A percentile compares a stretch with the other conserved stretches of the same genome.
Evolutionary conservation across 2,888 invertebrate species (phyloP).

Genomic region (Hedychridium roseum): DNA sequence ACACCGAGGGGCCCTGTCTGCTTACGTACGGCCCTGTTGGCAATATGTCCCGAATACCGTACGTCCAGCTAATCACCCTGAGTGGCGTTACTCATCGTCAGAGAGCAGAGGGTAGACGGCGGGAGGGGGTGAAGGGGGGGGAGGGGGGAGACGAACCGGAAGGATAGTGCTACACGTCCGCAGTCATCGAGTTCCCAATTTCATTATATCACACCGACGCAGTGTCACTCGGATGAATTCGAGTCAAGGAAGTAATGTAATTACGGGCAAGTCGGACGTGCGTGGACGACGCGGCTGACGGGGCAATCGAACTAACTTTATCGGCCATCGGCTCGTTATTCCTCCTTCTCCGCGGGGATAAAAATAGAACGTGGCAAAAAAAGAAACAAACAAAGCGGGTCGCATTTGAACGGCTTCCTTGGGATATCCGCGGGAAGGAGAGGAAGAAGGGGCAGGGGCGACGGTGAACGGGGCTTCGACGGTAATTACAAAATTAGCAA

Average conservation of each 20-base stretch:
- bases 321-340: background rate
- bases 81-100: slow-evolving; percentile 31
- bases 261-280: too few relatives aligned
- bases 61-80: slow-evolving; percentile 32
- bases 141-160: background rate
- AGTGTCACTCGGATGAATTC: background rate
- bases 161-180: too few relatives aligned
- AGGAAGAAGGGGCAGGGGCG: slow-evolving; percentile 12
- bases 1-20: too few relatives aligned
- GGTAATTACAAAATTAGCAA: slow-evolving; percentile 52
- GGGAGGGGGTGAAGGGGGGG: background rate
- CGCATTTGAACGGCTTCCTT: too few relatives aligned
- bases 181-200: background rate
- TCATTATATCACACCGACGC: background rate
- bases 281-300: background rate
- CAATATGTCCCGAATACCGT: slow-evolving; percentile 16
- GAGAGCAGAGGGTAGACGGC: background rate
- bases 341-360: slow-evolving; percentile 17
- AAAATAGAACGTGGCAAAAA: too few relatives aligned
- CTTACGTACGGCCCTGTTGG: background rate
- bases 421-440: slow-evolving; percentile 2
- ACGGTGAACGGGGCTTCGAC: slow-evolving; percentile 17
- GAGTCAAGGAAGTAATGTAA: background rate
- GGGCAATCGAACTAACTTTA: background rate
- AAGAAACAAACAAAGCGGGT: too few relatives aligned